Percentiles rank a stretch among this genome's conserved stretches.
Conservation (phyloP, 2,888 invertebrate species). For the Melinopterus prodromus region DNA sequence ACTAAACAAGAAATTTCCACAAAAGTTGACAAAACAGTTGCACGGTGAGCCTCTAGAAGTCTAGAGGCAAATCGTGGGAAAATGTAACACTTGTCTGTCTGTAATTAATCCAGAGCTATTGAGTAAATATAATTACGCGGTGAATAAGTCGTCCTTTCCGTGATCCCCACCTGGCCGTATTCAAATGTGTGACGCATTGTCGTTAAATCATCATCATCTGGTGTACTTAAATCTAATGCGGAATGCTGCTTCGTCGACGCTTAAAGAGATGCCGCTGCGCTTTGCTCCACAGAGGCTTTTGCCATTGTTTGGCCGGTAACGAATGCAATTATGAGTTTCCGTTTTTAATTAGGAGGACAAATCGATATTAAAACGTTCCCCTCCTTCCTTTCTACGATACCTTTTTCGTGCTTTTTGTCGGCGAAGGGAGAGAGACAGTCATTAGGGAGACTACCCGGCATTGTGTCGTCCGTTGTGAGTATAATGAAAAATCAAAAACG, state of each 20-base stretch:
- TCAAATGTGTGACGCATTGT: constrained; percentile 4
- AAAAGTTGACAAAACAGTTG: constrained; percentile 4
- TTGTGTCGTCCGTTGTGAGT: background rate
- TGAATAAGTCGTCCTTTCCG: background rate
- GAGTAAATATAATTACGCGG: background rate
- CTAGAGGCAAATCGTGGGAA: background rate
- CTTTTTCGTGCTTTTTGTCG: background rate
- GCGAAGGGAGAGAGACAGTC: background rate
- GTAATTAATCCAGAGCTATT: constrained; percentile 4
- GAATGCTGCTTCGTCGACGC: background rate
- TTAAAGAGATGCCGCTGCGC: constrained; percentile 4
- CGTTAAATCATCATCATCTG: background rate
- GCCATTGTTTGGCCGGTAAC: background rate
- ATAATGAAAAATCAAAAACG: constrained; percentile 1
- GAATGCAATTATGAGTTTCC: background rate
- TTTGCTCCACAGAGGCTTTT: background rate
- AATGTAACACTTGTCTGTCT: constrained; percentile 4
- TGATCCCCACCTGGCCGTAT: background rate
- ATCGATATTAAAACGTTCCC: background rate
- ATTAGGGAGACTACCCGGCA: background rate
- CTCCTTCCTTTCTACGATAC: background rate
- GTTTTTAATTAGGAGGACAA: background rate
- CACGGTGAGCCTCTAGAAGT: background rate
- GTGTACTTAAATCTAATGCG: background rate
- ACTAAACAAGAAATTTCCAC: background rate